Conservation (phyloP, 2,797 vertebrate species). For the Lemur catta region DNA sequence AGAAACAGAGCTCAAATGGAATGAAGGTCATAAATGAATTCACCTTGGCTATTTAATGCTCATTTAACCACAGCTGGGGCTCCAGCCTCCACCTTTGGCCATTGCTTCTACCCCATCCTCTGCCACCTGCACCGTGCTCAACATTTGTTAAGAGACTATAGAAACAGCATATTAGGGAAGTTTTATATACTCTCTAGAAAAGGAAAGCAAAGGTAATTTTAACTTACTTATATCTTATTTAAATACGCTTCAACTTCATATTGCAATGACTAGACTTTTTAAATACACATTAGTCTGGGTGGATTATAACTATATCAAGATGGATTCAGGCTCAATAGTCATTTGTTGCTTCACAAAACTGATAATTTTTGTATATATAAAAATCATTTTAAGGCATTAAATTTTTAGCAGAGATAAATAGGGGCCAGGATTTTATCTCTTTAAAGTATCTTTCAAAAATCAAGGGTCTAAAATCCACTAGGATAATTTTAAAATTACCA, state of each 20-base stretch:
- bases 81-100: neutral
- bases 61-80: neutral
- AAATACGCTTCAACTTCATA: neutral
- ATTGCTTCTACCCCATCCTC: neutral
- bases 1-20: neutral
- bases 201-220: neutral
- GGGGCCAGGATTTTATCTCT: neutral
- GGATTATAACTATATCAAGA: neutral
- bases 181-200: neutral
- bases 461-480: neutral
- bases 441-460: neutral
- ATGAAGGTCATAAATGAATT: neutral
- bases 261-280: neutral
- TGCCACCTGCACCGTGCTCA: neutral
- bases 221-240: neutral
- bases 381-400: neutral
- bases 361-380: neutral
- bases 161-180: neutral
- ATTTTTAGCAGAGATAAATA: neutral
- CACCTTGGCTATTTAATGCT: neutral
- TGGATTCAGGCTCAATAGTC: conserved; percentile 1
- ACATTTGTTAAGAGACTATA: neutral
- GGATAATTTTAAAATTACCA: neutral
- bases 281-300: neutral
- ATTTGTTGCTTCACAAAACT: conserved; percentile 7